Percentiles rank a stretch among this genome's conserved stretches.
Conservation (phyloP, 2,113 vertebrate species). For the Pholis gunnellus region DNA sequence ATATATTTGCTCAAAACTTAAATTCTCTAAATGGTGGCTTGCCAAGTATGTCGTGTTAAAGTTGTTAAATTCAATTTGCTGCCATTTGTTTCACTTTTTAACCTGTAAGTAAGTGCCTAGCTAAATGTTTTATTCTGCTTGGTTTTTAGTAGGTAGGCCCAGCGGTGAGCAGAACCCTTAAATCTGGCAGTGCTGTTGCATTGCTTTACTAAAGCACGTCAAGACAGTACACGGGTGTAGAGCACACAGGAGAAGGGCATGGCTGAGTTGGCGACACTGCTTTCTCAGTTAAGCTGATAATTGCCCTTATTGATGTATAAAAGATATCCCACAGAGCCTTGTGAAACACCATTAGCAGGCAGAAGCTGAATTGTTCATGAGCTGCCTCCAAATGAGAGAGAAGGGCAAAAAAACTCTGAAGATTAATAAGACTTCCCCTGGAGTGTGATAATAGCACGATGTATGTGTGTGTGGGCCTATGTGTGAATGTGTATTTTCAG, state of each 20-base stretch:
- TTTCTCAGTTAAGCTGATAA: conserved; percentile 87
- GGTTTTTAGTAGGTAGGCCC: conserved; percentile 6
- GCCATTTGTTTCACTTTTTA: conserved; percentile 8
- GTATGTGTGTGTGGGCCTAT: conserved; percentile 47
- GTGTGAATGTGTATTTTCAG: conserved; percentile 70
- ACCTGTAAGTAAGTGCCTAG: background rate
- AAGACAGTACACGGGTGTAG: conserved; percentile 47
- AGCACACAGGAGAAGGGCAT: conserved; percentile 67
- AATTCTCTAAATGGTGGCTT: background rate
- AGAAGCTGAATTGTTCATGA: conserved; percentile 87
- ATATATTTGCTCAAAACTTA: background rate
- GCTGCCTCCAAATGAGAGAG: conserved; percentile 83
- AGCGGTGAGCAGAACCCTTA: conserved; percentile 22
- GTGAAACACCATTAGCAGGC: conserved; percentile 86
- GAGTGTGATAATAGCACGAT: conserved; percentile 79
- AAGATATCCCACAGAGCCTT: conserved; percentile 87
- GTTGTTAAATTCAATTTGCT: background rate
- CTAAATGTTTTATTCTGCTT: conserved; percentile 11
- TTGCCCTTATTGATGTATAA: conserved; percentile 90
- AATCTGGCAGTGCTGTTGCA: conserved; percentile 21
- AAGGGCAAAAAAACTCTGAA: conserved; percentile 64
- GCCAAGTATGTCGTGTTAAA: background rate
- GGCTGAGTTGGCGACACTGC: conserved; percentile 79
- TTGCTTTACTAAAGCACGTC: conserved; percentile 50
- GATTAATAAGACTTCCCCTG: conserved; percentile 85